Evolutionary conservation across 1,140 invertebrate species (phyloP).

Genomic region (Acyrthosiphon pisum): DNA sequence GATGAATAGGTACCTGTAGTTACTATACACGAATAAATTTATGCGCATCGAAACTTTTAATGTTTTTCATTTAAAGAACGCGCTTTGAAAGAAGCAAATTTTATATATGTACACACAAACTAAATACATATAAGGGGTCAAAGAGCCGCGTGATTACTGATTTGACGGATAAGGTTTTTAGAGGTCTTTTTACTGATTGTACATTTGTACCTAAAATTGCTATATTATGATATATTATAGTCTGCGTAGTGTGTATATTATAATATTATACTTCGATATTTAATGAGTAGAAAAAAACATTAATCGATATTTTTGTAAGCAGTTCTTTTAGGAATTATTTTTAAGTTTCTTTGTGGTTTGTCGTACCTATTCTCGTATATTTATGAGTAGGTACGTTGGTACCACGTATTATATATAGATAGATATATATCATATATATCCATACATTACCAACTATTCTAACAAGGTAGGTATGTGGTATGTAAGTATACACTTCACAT

Average conservation of each 20-base stretch:
- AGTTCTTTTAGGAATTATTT: not conserved
- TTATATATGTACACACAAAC: not conserved
- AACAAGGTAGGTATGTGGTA: too few species aligned
- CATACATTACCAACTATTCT: too few species aligned
- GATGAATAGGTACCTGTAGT: not conserved
- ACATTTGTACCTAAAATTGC: not conserved
- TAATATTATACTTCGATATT: not conserved
- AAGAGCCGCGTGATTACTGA: not conserved
- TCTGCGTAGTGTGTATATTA: not conserved
- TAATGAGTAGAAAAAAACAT: not conserved
- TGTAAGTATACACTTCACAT: too few species aligned
- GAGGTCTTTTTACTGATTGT: not conserved
- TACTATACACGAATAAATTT: not conserved
- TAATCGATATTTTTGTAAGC: not conserved
- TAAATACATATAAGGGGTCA: not conserved
- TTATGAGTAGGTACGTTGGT: too few species aligned
- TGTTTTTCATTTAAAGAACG: not conserved
- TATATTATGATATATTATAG: not conserved
- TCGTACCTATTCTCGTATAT: not conserved
- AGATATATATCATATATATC: too few species aligned
- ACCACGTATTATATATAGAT: not conserved
- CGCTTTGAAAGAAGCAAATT: not conserved
- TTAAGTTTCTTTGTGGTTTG: not conserved
- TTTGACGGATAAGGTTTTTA: conserved; percentile 5
- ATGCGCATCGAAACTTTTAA: not conserved